Percentiles rank a stretch among this genome's conserved stretches.
Evolutionary conservation across 2,113 vertebrate species (phyloP).

Genomic region (Chrysemys picta): DNA sequence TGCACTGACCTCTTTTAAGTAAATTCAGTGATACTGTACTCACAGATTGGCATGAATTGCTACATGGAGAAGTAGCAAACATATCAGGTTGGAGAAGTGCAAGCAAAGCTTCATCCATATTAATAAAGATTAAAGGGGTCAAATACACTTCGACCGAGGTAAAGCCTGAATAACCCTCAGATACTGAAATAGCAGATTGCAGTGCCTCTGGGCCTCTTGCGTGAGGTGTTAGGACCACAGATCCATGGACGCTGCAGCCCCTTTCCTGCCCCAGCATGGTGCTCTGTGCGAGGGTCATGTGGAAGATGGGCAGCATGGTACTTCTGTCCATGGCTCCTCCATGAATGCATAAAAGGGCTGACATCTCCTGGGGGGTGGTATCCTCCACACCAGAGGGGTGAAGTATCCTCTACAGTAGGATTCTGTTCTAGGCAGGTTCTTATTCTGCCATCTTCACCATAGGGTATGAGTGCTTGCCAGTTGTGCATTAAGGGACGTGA

Average conservation of each 20-base stretch:
- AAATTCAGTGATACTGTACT: background rate
- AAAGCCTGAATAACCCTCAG: fast-evolving
- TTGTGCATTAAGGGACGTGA: background rate
- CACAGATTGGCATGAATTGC: fast-evolving
- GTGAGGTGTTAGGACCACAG: fast-evolving
- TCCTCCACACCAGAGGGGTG: too few relatives aligned
- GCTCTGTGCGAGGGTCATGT: too few relatives aligned
- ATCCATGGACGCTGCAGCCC: fast-evolving
- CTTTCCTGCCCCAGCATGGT: too few relatives aligned
- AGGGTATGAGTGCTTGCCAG: too few relatives aligned
- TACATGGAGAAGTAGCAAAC: background rate
- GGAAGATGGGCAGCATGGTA: background rate
- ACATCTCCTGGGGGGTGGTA: too few relatives aligned
- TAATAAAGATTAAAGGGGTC: background rate
- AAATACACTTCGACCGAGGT: fast-evolving
- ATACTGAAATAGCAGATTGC: too few relatives aligned
- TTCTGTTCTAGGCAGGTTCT: background rate
- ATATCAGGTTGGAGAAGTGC: background rate
- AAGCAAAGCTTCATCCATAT: background rate
- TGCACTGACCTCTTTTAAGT: background rate
- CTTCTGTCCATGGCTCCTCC: background rate
- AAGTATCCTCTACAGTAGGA: background rate
- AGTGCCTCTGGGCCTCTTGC: fast-evolving
- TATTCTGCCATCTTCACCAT: background rate
- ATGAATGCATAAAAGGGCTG: background rate